These are phyloP conservation scores for Leptarthrus brevirostris DNA, from an alignment of 2,888 invertebrate species.

Conservation along the genomic window DNA sequence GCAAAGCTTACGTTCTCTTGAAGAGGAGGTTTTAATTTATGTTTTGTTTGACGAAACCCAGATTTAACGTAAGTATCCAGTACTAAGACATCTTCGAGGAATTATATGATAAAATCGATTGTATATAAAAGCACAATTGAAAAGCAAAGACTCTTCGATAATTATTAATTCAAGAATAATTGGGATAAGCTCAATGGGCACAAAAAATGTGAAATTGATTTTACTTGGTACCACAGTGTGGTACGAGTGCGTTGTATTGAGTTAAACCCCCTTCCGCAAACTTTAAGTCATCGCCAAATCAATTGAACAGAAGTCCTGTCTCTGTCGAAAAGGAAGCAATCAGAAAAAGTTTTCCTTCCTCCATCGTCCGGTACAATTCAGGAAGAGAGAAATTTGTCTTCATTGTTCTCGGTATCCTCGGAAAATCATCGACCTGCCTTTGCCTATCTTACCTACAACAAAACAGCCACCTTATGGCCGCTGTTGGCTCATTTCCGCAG, in stretches of 20 bases:
- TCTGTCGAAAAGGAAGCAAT: slow-evolving; percentile 22
- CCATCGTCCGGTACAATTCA: not conserved
- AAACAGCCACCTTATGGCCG: not conserved
- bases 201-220: not conserved
- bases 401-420: slow-evolving; percentile 20
- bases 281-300: not conserved
- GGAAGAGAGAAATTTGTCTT: slow-evolving; percentile 36
- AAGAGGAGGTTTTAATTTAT: too few relatives aligned
- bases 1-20: too few relatives aligned
- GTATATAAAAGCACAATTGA: too few relatives aligned
- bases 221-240: not conserved
- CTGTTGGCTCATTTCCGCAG: slow-evolving; percentile 39
- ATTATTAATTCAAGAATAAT: not conserved
- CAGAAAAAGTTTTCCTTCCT: slow-evolving; percentile 29
- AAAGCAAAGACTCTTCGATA: too few relatives aligned
- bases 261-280: not conserved
- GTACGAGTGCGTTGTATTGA: not conserved
- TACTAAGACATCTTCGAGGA: too few relatives aligned
- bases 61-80: too few relatives aligned
- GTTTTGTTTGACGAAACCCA: too few relatives aligned
- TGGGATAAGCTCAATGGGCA: not conserved
- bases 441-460: not conserved
- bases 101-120: too few relatives aligned
- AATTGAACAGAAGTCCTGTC: not conserved
- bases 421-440: slow-evolving; percentile 3